Evolutionary conservation across 2,113 vertebrate genomes (phyloP), one percentile per base, ranked within the genome.

Genomic region (Gallinago jamesoni): DNA sequence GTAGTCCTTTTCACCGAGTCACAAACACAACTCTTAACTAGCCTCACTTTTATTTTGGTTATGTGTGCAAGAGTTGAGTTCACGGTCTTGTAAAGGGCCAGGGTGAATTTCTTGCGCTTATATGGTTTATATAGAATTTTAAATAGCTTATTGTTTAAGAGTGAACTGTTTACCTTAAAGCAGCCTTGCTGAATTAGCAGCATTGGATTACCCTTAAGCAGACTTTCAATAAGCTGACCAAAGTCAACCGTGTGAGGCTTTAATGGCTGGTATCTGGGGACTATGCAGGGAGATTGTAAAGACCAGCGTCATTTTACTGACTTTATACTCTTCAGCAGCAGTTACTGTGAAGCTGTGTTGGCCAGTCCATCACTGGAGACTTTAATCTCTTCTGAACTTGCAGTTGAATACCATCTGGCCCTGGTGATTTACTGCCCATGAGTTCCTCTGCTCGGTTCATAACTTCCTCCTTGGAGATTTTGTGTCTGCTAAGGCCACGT

Each of bases 381-480:
- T 56, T 53, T 24, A 75, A 69, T 86, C 64, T 78, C 79, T 50
- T 28, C 85, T 81, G 75, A 90, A 74, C 56, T 52, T 55, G 39
- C 84, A 72, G 55, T 47, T 75, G 68, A 79, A 48, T 39, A 55
- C 90, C 77, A 94, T 84, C 91, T 95, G 87, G 86, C 69, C 84
- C 55, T 7, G 15, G 18, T 94, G 91, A 91, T 96, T 96, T 91
- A 89, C 84, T 64, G 66, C 30, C 43, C 50, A 1, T 3, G 20
- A 85, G 81, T 56, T 87, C 67, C 78, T 77, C 74, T 57, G 70
- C 75, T 80, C 9, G 0, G 24, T 87, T 81, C 88, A 12, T 53
- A 70, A 70, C 75, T 87, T 72, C 75, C 77, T 91, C 84, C 92
- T 68, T 76, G 18, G 74, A 94, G 94, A 74, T 43, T 83, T 24